Base-by-base conservation (phyloP, 2,888 invertebrate genomes). In the Rotaria socialis region DNA sequence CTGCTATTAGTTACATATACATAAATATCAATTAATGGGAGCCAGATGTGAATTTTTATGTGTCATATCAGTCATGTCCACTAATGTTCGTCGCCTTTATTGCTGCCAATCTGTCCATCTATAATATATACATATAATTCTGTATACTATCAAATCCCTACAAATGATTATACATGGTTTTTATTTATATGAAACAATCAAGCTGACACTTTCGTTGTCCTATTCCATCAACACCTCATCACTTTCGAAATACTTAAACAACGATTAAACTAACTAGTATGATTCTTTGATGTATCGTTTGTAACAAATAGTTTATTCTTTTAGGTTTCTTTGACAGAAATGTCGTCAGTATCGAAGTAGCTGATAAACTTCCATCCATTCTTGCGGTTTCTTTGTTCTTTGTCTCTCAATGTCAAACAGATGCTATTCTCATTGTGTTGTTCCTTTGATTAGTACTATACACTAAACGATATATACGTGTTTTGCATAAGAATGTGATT, bases 341-440 rank as follows among this genome's bases (percentile, higher is more conserved):
- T 41, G 35, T 67, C 35, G 67, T 67, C 67, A 67, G 35, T 41
- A 41, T 35, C 67, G 27, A 16, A 19, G 27, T 67, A 4, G 35
- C 14, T 67, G 67, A 67, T 67, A 67, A 41, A 67, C 67, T 67
- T 67, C 35, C 35, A 19, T 67, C 14, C 16, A 19, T 67, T 35
- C 35, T 19, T 35, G n/a, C n/a, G 2, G 60, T 14, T 67, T 24
- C 35, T 41, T 67, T 67, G 6, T 35, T 35, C 16, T 67, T 27
- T 41, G 35, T 67, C 35, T 67, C 35, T 67, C 67, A 67, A 67
- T 67, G 67, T 67, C 67, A 67, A 67, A 67, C 67, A 67, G 67
- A 67, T 67, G 67, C 19, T 41, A 27, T 67, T 67, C 35, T 67
- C 67, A 67, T 67, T 67, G 67, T 27, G 35, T 67, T 10, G 6